Percentiles rank a stretch among this genome's conserved stretches.
Evolutionary conservation across 2,113 vertebrate genomes (phyloP).

Genomic region (Syngnathus scovelli): DNA sequence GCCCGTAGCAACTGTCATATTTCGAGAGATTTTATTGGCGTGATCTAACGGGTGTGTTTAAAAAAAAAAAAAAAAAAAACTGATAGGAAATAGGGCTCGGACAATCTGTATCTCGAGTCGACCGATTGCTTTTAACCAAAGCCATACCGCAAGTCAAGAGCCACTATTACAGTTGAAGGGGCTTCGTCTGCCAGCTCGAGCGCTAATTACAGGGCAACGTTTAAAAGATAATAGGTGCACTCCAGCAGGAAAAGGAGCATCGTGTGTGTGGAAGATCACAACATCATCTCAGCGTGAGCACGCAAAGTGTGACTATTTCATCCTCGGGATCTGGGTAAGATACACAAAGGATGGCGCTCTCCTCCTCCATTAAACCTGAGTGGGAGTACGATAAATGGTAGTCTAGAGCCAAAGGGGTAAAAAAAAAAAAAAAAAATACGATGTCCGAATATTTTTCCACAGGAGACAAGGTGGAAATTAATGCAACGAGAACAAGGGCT

Average conservation of each 20-base stretch:
- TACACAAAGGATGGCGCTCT: constrained; percentile 18
- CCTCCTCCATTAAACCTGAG: constrained; percentile 23
- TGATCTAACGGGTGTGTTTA: not conserved
- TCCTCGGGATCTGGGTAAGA: constrained; percentile 15
- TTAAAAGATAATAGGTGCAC: not conserved
- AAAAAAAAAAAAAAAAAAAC: not conserved
- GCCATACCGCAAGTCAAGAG: not conserved
- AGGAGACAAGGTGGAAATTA: constrained; percentile 10
- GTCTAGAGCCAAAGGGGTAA: constrained; percentile 6
- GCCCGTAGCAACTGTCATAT: not conserved
- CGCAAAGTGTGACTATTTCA: constrained; percentile 28
- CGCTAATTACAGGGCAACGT: not conserved
- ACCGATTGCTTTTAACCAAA: not conserved
- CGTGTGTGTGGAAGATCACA: not conserved
- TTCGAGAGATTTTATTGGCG: not conserved
- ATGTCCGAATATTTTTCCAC: constrained; percentile 7
- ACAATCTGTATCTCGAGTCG: not conserved
- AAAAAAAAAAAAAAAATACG: not conserved
- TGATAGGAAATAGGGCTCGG: not conserved
- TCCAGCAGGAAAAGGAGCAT: not conserved
- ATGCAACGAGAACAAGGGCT: constrained; percentile 2
- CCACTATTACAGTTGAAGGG: constrained; percentile 1
- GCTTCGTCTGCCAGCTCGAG: not conserved
- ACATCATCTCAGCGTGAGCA: not conserved
- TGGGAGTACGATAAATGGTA: constrained; percentile 38